Conservation (phyloP, 1,140 invertebrate species). For the Magallana ariakensis region DNA sequence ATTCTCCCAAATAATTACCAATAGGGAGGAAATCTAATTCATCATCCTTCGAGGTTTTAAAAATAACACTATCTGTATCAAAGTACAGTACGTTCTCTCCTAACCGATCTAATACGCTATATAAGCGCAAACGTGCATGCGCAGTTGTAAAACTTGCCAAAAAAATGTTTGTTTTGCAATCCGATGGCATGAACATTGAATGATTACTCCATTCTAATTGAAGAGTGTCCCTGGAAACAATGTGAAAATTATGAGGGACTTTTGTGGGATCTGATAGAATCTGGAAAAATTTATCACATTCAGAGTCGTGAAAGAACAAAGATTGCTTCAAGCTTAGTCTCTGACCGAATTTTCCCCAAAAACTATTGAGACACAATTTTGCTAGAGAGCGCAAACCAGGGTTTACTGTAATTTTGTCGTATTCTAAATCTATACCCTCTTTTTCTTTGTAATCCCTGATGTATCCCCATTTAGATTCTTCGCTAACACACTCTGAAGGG, state of each 20-base stretch:
- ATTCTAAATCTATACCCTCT: constrained; percentile 77
- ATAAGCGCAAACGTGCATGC: constrained; percentile 77
- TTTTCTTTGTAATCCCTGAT: constrained; percentile 71
- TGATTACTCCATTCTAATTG: constrained; percentile 45
- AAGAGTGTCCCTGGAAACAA: constrained; percentile 54
- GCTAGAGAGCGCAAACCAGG: constrained; percentile 67
- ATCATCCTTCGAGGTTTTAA: constrained; percentile 33
- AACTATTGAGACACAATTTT: constrained; percentile 67
- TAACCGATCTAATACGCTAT: constrained; percentile 73
- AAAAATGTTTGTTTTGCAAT: constrained; percentile 73
- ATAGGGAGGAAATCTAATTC: constrained; percentile 44
- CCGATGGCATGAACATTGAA: background rate
- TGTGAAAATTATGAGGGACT: constrained; percentile 52
- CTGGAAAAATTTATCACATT: constrained; percentile 65
- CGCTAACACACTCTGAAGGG: constrained; percentile 57
- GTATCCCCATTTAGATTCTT: constrained; percentile 65
- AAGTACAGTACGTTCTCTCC: constrained; percentile 75
- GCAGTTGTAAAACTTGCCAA: constrained; percentile 77
- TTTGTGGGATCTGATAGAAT: constrained; percentile 66
- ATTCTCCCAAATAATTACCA: constrained; percentile 39
- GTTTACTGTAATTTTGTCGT: constrained; percentile 74
- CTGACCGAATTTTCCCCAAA: constrained; percentile 70
- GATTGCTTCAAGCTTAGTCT: constrained; percentile 55
- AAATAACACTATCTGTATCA: constrained; percentile 76
- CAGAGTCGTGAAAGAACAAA: constrained; percentile 54